Conservation (phyloP, 2,113 vertebrate species). For the Nothoprocta perdicaria region DNA sequence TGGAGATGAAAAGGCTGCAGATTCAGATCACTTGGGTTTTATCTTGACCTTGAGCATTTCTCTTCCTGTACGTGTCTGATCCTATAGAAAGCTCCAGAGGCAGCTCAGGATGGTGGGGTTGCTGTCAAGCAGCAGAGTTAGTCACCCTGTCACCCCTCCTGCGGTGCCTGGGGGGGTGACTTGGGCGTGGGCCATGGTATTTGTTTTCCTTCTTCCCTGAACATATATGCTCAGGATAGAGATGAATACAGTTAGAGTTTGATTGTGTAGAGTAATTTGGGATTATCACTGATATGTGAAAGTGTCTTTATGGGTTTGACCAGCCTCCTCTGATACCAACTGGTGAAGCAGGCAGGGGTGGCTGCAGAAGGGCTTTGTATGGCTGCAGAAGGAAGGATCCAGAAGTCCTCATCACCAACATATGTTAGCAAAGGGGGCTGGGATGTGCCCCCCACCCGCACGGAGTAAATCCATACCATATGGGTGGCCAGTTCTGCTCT, state of each 20-base stretch:
- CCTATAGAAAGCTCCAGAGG: not conserved
- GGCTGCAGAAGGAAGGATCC: too few species aligned
- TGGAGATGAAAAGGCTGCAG: not conserved
- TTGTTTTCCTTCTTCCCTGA: not conserved
- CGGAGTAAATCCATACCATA: not conserved
- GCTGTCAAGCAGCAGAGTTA: fast-evolving
- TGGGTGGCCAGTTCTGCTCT: not conserved
- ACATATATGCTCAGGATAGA: not conserved
- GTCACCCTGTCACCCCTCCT: not conserved
- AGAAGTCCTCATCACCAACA: not conserved
- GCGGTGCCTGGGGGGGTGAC: not conserved
- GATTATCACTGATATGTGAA: not conserved
- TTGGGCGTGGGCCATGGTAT: not conserved
- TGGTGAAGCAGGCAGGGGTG: not conserved
- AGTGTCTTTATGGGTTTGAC: not conserved
- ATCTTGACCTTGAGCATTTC: constrained; percentile 24
- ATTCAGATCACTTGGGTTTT: not conserved
- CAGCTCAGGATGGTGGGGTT: not conserved
- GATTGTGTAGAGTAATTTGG: not conserved
- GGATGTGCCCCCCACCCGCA: not conserved
- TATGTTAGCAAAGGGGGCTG: not conserved
- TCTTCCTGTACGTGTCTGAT: not conserved
- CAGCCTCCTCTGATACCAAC: not conserved
- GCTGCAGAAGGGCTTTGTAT: not conserved
- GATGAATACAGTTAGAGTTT: not conserved